Evolutionary conservation across 2,888 invertebrate genomes (phyloP), one percentile per base, ranked within the genome.

Genomic region (Aquatica leii): DNA sequence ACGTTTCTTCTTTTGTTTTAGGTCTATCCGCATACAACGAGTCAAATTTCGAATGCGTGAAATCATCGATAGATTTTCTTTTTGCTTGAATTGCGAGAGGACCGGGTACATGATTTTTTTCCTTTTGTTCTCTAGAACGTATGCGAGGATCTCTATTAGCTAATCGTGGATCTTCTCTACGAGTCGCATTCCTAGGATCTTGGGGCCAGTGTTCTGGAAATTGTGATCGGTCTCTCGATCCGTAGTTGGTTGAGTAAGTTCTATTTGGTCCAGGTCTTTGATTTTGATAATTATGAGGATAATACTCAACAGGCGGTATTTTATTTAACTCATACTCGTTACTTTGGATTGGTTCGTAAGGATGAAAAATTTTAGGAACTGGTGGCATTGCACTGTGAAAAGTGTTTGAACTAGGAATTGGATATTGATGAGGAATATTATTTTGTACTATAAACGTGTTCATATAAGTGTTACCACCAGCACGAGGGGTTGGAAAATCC

Each of bases 1-100:
- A 81, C 5, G 75, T 74, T n/a, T 82, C 82, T 6, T 77, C 75
- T 6, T 76, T 51, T 46, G 68, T 48, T 54, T 56, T 68, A 20
- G 34, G 62, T 12, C 34, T 59, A 17, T 66, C 63, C 49, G 69
- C 52, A 46, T 74, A 69, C 14, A 62, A 53, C 9, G 69, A 65
- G 15, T 70, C 68, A 41, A 71, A 65, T 34, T 66, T 73, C 14
- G 58, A 72, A 3, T 55, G 50, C 1, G 41, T 14, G 14, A 6
- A 14, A n/a, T 50, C 55, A 5, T 59, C 59, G n/a, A 58, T 5
- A 2, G 62, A 40, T 20, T 35, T 40, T 4, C 51, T 14, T 37
- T 41, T 41, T 20, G 35, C 1, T 43, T 2, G 9, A 6, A 24
- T 24, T 6, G 24, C 4, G 4, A 6, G 24, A 37, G 2, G 37